These are phyloP conservation scores for Parus major DNA, from an alignment of 2,113 vertebrate genomes.

Conservation along the genomic window DNA sequence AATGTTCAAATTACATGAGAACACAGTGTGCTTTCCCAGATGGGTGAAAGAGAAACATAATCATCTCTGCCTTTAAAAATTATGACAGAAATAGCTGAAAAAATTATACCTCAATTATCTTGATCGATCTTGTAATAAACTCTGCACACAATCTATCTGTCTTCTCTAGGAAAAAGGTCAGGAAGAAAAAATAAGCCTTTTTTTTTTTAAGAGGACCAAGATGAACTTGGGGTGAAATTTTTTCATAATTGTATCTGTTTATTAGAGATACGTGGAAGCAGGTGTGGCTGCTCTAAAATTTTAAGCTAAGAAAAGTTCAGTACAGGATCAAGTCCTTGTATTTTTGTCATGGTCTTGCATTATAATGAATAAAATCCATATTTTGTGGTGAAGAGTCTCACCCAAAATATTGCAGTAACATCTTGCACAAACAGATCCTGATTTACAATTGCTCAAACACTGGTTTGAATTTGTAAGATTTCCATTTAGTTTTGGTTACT, in stretches of 20 bases:
- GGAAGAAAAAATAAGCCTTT: background rate
- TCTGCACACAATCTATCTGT: slow-evolving; percentile 35
- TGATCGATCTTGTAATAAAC: slow-evolving; percentile 48
- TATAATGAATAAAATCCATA: background rate
- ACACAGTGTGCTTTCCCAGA: slow-evolving; percentile 33
- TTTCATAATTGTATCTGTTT: background rate
- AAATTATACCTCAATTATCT: slow-evolving; percentile 54
- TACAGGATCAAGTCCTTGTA: background rate
- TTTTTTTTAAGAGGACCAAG: background rate
- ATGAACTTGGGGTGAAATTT: background rate
- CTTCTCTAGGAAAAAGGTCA: background rate
- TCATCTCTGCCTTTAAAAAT: slow-evolving; percentile 23
- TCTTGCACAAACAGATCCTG: background rate
- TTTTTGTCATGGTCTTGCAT: background rate
- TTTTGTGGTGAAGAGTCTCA: background rate
- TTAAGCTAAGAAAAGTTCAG: background rate
- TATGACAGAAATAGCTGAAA: slow-evolving; percentile 35
- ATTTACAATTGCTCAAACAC: background rate
- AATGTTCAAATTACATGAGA: slow-evolving; percentile 3
- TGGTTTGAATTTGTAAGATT: background rate
- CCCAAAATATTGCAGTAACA: background rate
- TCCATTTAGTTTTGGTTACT: background rate
- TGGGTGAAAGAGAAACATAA: slow-evolving; percentile 37
- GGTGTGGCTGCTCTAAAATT: background rate
- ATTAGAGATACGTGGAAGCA: background rate